Base-by-base conservation (phyloP, 2,888 invertebrate genomes). In the Salpingus planirostris region DNA sequence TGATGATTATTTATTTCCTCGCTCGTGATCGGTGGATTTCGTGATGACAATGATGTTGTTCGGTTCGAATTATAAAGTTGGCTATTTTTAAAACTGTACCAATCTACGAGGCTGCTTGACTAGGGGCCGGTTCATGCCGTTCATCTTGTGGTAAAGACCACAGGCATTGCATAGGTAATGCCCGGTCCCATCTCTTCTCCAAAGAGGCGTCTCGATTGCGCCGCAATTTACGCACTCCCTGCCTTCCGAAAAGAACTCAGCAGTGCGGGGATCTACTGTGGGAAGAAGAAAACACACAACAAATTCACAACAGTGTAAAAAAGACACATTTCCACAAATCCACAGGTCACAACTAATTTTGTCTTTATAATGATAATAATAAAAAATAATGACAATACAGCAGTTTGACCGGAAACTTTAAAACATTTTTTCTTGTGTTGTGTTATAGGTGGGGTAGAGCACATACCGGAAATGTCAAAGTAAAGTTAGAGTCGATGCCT, bases 81-180 rank as follows among this genome's bases (percentile, higher is more conserved):
- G 13, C 22, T 11, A 40, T 11, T 23, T 31, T 34, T 31, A 36
- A 40, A 44, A 40, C 43, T 35, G 59, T 79, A 91, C 91, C 84
- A 87, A 75, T 73, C 91, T 76, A 69, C 90, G 78, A 62, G 89
- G 85, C 66, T 88, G 90, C 73, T 88, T 89, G 59, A 88, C 84
- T 59, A 91, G 74, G 37, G 92, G 91, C 59, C 91, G 77, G 71
- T 89, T 89, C 74, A 88, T 83, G 63, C 91, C 90, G 69, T 92
- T 93, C 87, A 91, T 87, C 75, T 90, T 91, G 71, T 85, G 84
- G 76, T 97, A 97, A 53, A 98, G 86, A 56, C 97, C 97, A 71
- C 98, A 98, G 47, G 97, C 97, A 76, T 98, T 98, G 80, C 98
- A 98, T 57, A 97, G 80, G 72, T 96, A 97, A 73, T 97, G 95